Evolutionary conservation across 2,888 invertebrate genomes (phyloP), one percentile per base, ranked within the genome.

Genomic region (Aethes cnicana): DNA sequence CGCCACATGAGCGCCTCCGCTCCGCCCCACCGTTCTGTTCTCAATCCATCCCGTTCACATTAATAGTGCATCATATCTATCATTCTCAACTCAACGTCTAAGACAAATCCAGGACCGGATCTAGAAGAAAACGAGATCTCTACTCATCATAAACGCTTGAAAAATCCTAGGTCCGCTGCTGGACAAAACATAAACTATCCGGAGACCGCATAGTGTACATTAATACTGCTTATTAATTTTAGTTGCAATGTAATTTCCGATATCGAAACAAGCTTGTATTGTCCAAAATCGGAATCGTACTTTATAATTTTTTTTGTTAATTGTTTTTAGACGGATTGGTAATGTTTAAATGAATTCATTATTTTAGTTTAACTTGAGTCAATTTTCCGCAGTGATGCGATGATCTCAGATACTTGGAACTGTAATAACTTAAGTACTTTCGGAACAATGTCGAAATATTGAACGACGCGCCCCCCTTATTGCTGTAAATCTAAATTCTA

Each of bases 1-100:
- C 77, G 97, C 97, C 66, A 97, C 97, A 93, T 96, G 95, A 96
- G 48, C 77, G 73, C 69, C 67, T 47, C 55, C 57, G 33, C 56
- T 52, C 17, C 68, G 75, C 68, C 65, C 74, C 66, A 66, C 41
- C 71, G 72, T 72, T 76, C 74, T 79, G 75, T 81, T 84, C 73
- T 80, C 75, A 82, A 76, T 79, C 82, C 84, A 85, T 83, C 82
- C 83, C 75, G 63, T 77, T 75, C 73, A 81, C 73, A 57, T 77
- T 76, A 69, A 69, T 78, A 61, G 60, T 68, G 69, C 62, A 63
- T 61, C 66, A 68, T 68, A 60, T 63, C 64, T 55, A 46, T 62
- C 58, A 41, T 55, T 54, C 47, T 35, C n/a, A n/a, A n/a, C n/a
- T n/a, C n/a, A n/a, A n/a, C n/a, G n/a, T n/a, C n/a, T n/a, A n/a